A percentile compares a stretch with the other conserved stretches of the same genome.
Conservation (phyloP, 2,797 vertebrate genomes). For the Aotus griseimembra region DNA sequence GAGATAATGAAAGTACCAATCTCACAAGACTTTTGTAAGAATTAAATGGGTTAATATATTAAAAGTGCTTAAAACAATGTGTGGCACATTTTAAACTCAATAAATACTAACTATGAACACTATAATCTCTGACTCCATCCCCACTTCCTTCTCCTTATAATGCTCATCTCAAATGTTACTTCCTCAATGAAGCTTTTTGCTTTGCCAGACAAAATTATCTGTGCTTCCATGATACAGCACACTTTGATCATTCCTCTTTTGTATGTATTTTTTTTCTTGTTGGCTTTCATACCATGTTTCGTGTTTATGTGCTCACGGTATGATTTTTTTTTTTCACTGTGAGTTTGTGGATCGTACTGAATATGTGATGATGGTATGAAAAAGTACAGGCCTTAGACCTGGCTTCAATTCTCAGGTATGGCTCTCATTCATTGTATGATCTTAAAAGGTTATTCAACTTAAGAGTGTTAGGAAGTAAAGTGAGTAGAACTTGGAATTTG, state of each 20-base stretch:
- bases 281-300: background rate
- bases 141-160: background rate
- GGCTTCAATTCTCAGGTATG: conserved; percentile 2
- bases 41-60: background rate
- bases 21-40: background rate
- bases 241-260: background rate
- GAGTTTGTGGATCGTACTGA: background rate
- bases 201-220: background rate
- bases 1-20: background rate
- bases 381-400: background rate
- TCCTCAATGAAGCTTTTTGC: background rate
- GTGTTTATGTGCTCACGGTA: background rate
- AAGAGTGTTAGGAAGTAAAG: background rate
- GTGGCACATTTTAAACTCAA: background rate
- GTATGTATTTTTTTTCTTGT: background rate
- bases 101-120: background rate
- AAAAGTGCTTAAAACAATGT: background rate
- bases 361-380: background rate
- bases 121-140: background rate
- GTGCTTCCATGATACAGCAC: background rate
- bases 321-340: background rate
- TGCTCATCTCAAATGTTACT: conserved; percentile 28
- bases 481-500: background rate
- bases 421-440: background rate
- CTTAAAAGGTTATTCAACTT: background rate